Evolutionary conservation across 2,113 vertebrate species (phyloP).

Genomic region (Rostratula benghalensis): DNA sequence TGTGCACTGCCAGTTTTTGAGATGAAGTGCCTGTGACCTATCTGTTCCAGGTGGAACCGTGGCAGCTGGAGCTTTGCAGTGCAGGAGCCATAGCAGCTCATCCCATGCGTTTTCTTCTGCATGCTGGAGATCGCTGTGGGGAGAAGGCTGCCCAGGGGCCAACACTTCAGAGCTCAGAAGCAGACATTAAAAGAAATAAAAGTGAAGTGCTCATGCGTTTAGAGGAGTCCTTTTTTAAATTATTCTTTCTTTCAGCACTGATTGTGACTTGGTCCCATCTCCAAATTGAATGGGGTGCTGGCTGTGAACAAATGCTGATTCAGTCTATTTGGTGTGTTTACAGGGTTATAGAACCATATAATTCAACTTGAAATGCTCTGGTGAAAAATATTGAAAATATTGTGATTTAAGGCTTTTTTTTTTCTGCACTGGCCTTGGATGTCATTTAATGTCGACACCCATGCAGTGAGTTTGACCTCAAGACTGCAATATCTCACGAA

Average conservation of each 20-base stretch:
- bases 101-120: accelerated
- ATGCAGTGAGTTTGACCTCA: neutral
- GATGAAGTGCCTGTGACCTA: neutral
- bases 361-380: neutral
- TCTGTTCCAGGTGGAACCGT: neutral
- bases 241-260: neutral
- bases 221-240: neutral
- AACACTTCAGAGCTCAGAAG: neutral
- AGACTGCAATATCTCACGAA: neutral
- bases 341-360: neutral
- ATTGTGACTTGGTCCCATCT: neutral
- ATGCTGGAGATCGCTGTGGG: neutral
- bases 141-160: neutral
- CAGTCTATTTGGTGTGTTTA: neutral
- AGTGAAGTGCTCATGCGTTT: neutral
- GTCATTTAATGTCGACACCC: neutral
- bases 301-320: neutral
- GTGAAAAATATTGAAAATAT: neutral
- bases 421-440: neutral
- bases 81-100: neutral
- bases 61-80: neutral
- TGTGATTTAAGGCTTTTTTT: neutral
- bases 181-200: neutral
- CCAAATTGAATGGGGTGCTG: neutral
- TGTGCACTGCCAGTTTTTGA: neutral